Evolutionary conservation across 1,140 invertebrate species (phyloP), one percentile per base, ranked within the genome.

Genomic region (Dendrolimus punctatus): DNA sequence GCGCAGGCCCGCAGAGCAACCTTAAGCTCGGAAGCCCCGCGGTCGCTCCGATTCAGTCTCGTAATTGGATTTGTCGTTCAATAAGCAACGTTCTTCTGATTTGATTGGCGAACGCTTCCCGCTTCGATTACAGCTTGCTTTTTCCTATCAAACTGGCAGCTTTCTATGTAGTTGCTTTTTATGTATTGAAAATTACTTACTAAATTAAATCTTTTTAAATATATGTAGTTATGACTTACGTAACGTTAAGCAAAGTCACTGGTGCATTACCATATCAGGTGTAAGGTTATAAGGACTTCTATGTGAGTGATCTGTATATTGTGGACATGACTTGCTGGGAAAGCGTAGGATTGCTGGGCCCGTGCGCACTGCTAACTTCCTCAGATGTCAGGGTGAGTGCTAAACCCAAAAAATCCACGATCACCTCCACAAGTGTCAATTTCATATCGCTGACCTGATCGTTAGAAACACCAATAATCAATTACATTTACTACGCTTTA

Each of bases 301-400:
- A 59, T 62, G 68, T 59, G 92, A 91, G 69, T 91, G 90, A 71
- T 89, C 89, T 62, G 88, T 89, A 57, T 68, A 36, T 64, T 46
- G 69, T 73, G 73, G 73, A 72, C 54, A 88, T 88, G 86, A 87
- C 86, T 76, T 88, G 86, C 73, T 88, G 86, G 86, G 86, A 88
- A 58, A 87, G 75, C 50, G 82, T 88, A 69, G 84, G 85, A 64
- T 77, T 88, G 45, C 73, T 88, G 58, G 85, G 83, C 51, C 86
- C 86, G 41, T 87, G 86, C 69, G 82, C 86, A 62, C 75, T 88
- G 52, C 84, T 88, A 45, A 74, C 84, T 51, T 84, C 83, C 37
- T 82, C 85, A 46, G 81, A 86, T 60, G 66, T 80, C 60, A 73
- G 78, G 73, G 80, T 87, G 74, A 87, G 85, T 81, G 69, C 53